Evolutionary conservation across 2,113 vertebrate genomes (phyloP), one percentile per base, ranked within the genome.

Genomic region (Ia io): DNA sequence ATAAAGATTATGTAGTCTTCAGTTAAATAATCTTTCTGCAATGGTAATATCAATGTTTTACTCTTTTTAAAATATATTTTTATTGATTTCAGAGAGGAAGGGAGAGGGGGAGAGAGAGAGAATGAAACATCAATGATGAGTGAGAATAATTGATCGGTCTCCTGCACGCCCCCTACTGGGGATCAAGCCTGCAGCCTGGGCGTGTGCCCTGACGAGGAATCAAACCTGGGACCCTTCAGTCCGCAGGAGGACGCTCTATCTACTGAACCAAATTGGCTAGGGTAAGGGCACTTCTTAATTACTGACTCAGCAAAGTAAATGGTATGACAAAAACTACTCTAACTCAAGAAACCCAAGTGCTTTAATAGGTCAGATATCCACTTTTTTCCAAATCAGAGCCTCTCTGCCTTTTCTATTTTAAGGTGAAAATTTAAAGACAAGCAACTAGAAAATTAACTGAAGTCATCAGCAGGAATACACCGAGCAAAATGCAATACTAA

Each of bases 401-500:
- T 78, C 53, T 85, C 69, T 91, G 35, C 22, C 37, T 95, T 88
- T 91, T 90, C 30, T 84, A 8, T 86, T 44, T 83, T 63, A 80
- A 89, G 18, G 44, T 71, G 42, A 73, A 67, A 95, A 37, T 91
- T 79, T 40, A 95, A 86, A 86, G 44, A 86, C 7, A 87, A 35
- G 7, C 13, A 93, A 69, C 51, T 1, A 56, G 63, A 88, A 86
- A 95, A 95, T n/a, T 63, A 35, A 63, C 37, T 92, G 76, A 85
- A 79, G 56, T 65, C 47, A 85, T 70, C 30, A 35, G 28, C 70
- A 44, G 40, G 4, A 12, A 40, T 8, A 17, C 4, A 11, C 25
- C 23, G 71, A 83, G 78, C 25, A 28, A 89, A 74, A 84, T 23
- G 70, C 20, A 28, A 47, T 61, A 78, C 7, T 69, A 47, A 82